These are phyloP conservation scores for Hylia prasina DNA, from an alignment of 2,113 vertebrate genomes.

Conservation along the genomic window DNA sequence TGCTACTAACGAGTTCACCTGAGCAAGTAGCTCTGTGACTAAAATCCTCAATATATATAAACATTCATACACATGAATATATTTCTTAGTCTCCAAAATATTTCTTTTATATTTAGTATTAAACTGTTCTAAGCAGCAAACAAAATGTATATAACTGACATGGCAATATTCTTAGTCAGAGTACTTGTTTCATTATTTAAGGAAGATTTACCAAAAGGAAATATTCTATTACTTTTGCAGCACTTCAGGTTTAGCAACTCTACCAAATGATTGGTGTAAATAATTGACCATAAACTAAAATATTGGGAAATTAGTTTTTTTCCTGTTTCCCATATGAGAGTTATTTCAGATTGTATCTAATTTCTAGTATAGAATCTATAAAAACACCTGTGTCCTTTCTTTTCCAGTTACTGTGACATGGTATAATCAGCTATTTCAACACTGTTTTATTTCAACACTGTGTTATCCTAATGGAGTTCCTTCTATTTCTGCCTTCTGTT, in stretches of 20 bases:
- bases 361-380: not conserved
- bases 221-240: not conserved
- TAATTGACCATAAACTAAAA: not conserved
- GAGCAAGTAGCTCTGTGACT: not conserved
- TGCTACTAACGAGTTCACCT: not conserved
- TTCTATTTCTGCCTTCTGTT: not conserved
- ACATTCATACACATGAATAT: not conserved
- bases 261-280: not conserved
- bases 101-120: not conserved
- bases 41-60: not conserved
- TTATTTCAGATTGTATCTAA: not conserved
- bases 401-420: not conserved
- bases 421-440: not conserved
- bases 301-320: not conserved
- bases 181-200: not conserved
- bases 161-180: not conserved
- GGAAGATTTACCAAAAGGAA: not conserved
- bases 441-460: not conserved
- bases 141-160: not conserved
- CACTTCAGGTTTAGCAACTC: not conserved
- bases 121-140: not conserved
- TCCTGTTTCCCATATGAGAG: not conserved
- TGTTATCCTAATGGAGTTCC: not conserved
- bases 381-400: not conserved
- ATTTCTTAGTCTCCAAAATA: not conserved